Evolutionary conservation across 2,797 vertebrate genomes (phyloP), one percentile per base, ranked within the genome.

Genomic region (Arctocebus calabarensis): DNA sequence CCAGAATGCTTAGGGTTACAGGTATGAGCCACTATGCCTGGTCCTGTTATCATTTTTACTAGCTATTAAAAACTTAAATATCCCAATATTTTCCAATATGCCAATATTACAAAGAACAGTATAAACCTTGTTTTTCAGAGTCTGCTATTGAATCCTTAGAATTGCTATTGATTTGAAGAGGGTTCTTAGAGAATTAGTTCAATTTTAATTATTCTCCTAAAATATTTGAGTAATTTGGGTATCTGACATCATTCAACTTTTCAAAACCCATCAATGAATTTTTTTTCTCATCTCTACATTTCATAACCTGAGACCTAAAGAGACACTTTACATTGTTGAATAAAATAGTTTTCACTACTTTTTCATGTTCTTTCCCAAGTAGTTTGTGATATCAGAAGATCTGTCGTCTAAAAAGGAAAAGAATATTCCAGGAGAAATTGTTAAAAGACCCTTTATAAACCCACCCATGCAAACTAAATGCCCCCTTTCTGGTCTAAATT

Each of bases 171-270:
- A 81, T 71, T 81, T 82, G 7, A 87, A 78, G 55, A 86, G 25
- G 23, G 25, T 89, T 94, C 78, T 83, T 94, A 93, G 48, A 95
- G 43, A 96, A 89, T 90, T 94, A n/a, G 25, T 66, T 84, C n/a
- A 34, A 14, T 34, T 88, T 77, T 59, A 88, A 59, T 90, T 57
- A 79, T 86, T 79, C 34, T 91, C 59, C 75, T 88, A 91, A 94
- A 94, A 91, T 75, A 94, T 77, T 66, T 81, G 29, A 93, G 7
- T 32, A 71, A 29, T 88, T 73, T 84, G 66, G 25, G 62, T 83
- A 59, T 70, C 64, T 74, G 34, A 71, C 22, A 68, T 70, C 43
- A 86, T 89, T 94, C 13, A 55, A 62, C 25, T 93, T 75, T 55
- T 37, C 52, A 34, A 95, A 92, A 75, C 19, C 61, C n/a, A 74